Evolutionary conservation across 2,113 vertebrate genomes (phyloP).

Genomic region (Euleptes europaea): DNA sequence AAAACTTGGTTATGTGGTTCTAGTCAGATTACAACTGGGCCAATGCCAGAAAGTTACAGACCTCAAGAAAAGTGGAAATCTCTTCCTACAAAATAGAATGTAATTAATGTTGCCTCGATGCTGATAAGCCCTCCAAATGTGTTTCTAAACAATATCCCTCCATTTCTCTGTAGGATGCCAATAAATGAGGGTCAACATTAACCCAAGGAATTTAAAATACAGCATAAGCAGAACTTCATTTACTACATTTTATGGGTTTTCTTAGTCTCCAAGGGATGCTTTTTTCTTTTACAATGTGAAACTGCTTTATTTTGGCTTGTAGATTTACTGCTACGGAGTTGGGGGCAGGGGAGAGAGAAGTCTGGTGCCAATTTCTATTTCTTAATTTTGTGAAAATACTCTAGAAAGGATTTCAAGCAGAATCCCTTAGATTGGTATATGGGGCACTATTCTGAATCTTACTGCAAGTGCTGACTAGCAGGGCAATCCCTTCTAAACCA

Average conservation of each 20-base stretch:
- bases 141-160: conserved; percentile 72
- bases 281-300: conserved; percentile 40
- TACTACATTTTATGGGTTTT: conserved; percentile 43
- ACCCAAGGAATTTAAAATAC: conserved; percentile 54
- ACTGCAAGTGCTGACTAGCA: not conserved
- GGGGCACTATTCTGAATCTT: conserved; percentile 20
- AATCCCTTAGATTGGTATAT: not conserved
- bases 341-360: not conserved
- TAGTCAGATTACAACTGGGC: conserved; percentile 58
- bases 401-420: not conserved
- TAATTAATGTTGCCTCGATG: conserved; percentile 66
- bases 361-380: not conserved
- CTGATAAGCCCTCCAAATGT: conserved; percentile 66
- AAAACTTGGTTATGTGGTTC: conserved; percentile 41
- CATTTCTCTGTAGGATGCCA: conserved; percentile 60
- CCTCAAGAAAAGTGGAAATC: conserved; percentile 70
- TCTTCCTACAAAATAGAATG: conserved; percentile 46
- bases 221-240: conserved; percentile 58
- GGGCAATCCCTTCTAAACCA: too few relatives aligned
- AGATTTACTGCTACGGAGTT: not conserved
- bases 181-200: conserved; percentile 65
- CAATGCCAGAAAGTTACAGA: conserved; percentile 57
- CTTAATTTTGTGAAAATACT: conserved; percentile 19
- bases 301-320: not conserved
- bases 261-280: conserved; percentile 12